Evolutionary conservation across 1,140 invertebrate genomes (phyloP).

Genomic region (Agrypnia vestita): DNA sequence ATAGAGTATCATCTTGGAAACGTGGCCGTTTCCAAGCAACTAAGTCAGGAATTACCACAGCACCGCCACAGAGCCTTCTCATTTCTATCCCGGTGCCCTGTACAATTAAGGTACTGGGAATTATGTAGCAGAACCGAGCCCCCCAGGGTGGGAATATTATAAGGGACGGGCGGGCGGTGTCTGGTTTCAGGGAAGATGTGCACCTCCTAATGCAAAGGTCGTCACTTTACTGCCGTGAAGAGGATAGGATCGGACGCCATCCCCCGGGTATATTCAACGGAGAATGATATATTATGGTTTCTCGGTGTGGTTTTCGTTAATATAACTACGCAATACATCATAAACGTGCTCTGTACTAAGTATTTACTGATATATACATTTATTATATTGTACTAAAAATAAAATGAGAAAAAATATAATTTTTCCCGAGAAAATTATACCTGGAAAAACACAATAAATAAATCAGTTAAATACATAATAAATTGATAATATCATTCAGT

Average conservation of each 20-base stretch:
- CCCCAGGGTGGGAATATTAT: background rate
- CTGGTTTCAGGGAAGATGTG: conserved; percentile 54
- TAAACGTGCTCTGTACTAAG: too few relatives aligned
- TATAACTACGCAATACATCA: too few relatives aligned
- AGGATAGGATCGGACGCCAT: conserved; percentile 20
- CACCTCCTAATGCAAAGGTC: conserved; percentile 35
- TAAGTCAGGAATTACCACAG: conserved; percentile 41
- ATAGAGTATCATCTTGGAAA: conserved; percentile 1
- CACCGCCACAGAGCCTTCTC: conserved; percentile 23
- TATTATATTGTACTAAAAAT: too few relatives aligned
- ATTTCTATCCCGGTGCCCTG: conserved; percentile 36
- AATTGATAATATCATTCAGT: too few relatives aligned
- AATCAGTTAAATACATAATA: too few relatives aligned
- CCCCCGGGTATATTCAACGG: background rate
- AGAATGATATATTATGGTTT: conserved; percentile 19
- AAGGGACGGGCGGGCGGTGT: conserved; percentile 31
- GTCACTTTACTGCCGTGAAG: conserved; percentile 21
- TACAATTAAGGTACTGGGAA: conserved; percentile 56
- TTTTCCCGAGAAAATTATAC: too few relatives aligned
- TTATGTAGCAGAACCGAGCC: conserved; percentile 59
- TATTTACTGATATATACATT: too few relatives aligned
- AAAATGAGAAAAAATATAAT: too few relatives aligned
- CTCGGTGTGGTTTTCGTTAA: background rate
- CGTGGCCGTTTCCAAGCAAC: conserved; percentile 21
- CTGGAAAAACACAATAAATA: too few relatives aligned